Conservation (phyloP, 2,113 vertebrate species). For the Muntiacus reevesi region DNA sequence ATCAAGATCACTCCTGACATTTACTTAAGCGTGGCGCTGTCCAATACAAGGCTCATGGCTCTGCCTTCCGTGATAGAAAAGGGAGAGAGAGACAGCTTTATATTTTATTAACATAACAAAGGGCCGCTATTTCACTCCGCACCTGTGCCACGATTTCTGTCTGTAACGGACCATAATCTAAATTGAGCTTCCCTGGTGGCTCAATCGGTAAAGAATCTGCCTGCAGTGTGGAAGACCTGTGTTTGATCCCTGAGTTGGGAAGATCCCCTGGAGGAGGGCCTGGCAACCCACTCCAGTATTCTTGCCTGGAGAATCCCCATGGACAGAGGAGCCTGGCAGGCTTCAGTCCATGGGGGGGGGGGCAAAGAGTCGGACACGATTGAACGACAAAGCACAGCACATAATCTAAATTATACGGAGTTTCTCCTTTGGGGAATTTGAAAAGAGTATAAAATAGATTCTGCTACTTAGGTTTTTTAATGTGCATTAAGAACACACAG, state of each 20-base stretch:
- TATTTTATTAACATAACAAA: conserved; percentile 59
- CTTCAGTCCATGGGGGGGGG: background rate
- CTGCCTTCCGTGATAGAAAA: background rate
- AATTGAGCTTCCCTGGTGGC: background rate
- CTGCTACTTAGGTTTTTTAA: background rate
- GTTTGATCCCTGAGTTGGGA: background rate
- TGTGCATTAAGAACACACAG: conserved; percentile 9
- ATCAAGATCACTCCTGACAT: conserved; percentile 40
- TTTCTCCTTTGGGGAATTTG: background rate
- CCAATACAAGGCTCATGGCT: background rate
- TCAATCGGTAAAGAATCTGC: background rate
- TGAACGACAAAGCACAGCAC: background rate
- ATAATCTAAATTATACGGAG: background rate
- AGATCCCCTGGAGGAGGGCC: background rate
- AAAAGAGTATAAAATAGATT: background rate
- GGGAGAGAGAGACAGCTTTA: conserved; percentile 8
- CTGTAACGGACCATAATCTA: background rate
- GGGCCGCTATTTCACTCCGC: background rate
- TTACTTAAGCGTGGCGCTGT: conserved; percentile 48
- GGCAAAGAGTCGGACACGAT: background rate
- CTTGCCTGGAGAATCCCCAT: background rate
- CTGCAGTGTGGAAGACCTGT: background rate
- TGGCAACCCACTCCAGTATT: background rate
- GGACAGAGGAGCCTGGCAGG: background rate
- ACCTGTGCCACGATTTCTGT: background rate